Evolutionary conservation across 2,113 vertebrate species (phyloP).

Genomic region (Bos taurus): DNA sequence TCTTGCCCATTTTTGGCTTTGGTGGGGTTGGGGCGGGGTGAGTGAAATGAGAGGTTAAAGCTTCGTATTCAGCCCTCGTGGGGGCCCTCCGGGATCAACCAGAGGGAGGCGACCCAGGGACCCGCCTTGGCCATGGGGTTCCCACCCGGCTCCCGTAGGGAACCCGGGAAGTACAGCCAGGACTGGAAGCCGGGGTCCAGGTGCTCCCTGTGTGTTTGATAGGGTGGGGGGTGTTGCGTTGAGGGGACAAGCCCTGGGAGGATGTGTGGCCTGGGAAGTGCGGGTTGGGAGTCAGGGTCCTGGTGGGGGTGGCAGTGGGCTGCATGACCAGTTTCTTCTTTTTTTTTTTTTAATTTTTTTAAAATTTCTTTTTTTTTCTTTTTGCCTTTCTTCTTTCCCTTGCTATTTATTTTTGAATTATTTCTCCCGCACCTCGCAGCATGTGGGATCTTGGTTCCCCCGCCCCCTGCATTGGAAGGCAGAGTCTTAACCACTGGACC

Average conservation of each 20-base stretch:
- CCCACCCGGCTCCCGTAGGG: rapidly evolving
- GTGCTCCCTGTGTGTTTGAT: neutral
- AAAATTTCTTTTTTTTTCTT: neutral
- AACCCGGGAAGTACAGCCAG: neutral
- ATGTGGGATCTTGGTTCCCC: neutral
- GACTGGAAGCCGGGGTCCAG: neutral
- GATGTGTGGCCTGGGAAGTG: neutral
- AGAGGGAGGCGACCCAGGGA: neutral
- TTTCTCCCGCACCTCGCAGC: neutral
- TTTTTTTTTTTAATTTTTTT: neutral
- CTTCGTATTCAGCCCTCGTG: rapidly evolving
- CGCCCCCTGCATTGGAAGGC: neutral
- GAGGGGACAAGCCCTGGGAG: neutral
- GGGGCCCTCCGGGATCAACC: neutral
- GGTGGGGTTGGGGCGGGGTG: neutral
- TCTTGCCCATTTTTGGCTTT: neutral
- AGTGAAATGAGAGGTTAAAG: neutral
- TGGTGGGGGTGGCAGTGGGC: no score
- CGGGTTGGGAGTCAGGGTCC: rapidly evolving
- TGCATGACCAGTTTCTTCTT: rapidly evolving
- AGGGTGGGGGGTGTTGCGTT: rapidly evolving
- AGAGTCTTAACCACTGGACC: neutral
- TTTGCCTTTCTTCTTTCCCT: neutral
- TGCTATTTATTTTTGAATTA: neutral
- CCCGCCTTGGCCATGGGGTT: no score